These are phyloP conservation scores for Microtus ochrogaster DNA, from an alignment of 2,113 vertebrate species.

Conservation along the genomic window DNA sequence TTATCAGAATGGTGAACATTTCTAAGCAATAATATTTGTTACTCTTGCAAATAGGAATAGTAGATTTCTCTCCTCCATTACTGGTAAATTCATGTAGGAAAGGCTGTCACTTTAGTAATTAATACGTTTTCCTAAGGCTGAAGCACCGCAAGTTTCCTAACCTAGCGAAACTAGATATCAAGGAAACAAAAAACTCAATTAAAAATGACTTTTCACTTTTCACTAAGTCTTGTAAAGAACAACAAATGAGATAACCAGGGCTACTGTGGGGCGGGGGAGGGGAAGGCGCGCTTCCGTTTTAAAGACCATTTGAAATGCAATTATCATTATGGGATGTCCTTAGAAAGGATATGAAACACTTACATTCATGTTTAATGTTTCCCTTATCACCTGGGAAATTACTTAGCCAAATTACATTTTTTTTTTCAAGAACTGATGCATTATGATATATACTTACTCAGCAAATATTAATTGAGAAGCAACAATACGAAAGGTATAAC, in stretches of 20 bases:
- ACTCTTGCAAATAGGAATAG: not conserved
- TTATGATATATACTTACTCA: not conserved
- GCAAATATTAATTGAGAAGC: slow-evolving; percentile 31
- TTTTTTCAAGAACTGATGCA: not conserved
- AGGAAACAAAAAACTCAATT: too few species aligned
- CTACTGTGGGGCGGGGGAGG: not conserved
- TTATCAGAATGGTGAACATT: not conserved
- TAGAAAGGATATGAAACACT: slow-evolving; percentile 16
- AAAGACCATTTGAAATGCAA: slow-evolving; percentile 47
- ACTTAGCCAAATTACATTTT: slow-evolving; percentile 9
- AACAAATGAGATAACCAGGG: slow-evolving; percentile 13
- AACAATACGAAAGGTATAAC: not conserved
- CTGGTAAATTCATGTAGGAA: slow-evolving; percentile 32
- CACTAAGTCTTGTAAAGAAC: slow-evolving; percentile 5
- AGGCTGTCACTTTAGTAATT: slow-evolving; percentile 28
- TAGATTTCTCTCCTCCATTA: slow-evolving; percentile 8
- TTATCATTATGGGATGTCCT: slow-evolving; percentile 23
- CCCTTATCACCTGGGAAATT: not conserved
- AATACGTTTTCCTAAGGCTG: slow-evolving; percentile 14
- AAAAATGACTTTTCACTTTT: not conserved
- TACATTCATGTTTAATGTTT: slow-evolving; percentile 31
- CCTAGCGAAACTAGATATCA: slow-evolving; percentile 1
- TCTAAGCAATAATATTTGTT: slow-evolving; percentile 20
- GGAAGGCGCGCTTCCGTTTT: not conserved
- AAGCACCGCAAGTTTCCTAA: not conserved